A percentile compares a stretch with the other conserved stretches of the same genome.
These are phyloP conservation scores for Cherax destructor DNA, from an alignment of 1,140 invertebrate species.

Conservation along the genomic window DNA sequence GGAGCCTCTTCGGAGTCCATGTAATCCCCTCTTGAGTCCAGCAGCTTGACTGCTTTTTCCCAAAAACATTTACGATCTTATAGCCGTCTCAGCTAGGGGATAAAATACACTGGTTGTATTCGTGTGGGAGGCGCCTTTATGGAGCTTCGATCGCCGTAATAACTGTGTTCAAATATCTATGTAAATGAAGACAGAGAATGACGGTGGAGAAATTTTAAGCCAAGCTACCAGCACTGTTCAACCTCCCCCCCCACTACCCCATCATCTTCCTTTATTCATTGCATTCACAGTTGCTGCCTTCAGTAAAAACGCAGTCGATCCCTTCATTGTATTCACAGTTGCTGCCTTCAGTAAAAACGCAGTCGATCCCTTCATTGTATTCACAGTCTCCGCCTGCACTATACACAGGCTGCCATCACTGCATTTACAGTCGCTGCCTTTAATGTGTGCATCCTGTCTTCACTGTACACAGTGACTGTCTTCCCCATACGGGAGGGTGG, in stretches of 20 bases:
- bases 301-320: too few relatives aligned
- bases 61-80: not conserved
- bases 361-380: too few relatives aligned
- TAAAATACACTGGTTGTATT: not conserved
- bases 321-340: too few relatives aligned
- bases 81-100: not conserved
- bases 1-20: slow-evolving; percentile 46
- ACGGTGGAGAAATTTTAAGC: slow-evolving; percentile 53
- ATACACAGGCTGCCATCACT: not conserved
- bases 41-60: not conserved
- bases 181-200: slow-evolving; percentile 69
- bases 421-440: too few relatives aligned
- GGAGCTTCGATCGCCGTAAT: slow-evolving; percentile 39
- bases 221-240: slow-evolving; percentile 37
- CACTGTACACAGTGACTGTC: too few relatives aligned
- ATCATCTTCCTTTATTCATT: too few relatives aligned
- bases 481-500: too few relatives aligned
- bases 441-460: too few relatives aligned
- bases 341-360: too few relatives aligned
- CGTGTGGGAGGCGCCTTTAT: slow-evolving; percentile 1
- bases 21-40: not conserved
- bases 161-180: slow-evolving; percentile 64
- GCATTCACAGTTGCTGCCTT: too few relatives aligned
- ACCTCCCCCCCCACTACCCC: too few relatives aligned
- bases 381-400: too few relatives aligned